Evolutionary conservation across 2,888 invertebrate species (phyloP).

Genomic region (Augochlorella aurata): DNA sequence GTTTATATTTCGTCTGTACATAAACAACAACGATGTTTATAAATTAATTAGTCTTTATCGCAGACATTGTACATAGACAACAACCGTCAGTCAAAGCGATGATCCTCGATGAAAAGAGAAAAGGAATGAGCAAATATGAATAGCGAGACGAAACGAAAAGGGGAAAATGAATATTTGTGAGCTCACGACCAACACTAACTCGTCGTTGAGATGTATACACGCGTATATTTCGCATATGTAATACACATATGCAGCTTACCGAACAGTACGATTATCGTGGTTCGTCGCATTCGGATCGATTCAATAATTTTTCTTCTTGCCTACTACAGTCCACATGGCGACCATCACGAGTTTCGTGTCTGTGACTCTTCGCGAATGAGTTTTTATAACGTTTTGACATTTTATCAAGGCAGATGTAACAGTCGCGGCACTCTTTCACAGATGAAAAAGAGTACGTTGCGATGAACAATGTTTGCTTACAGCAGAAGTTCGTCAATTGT

Average conservation of each 20-base stretch:
- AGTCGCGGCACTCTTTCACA: not conserved
- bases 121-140: not conserved
- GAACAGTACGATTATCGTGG: conserved; percentile 47
- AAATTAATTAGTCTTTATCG: conserved; percentile 65
- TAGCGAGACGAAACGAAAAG: not conserved
- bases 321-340: not conserved
- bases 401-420: conserved; percentile 20
- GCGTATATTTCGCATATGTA: not conserved
- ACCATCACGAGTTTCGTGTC: conserved; percentile 15
- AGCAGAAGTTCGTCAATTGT: not conserved
- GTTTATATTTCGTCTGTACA: conserved; percentile 66
- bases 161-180: conserved; percentile 24
- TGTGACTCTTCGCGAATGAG: not conserved
- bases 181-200: conserved; percentile 38
- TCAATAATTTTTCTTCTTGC: conserved; percentile 13
- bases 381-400: conserved; percentile 42
- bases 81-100: conserved; percentile 49
- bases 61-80: conserved; percentile 60
- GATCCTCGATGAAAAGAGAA: conserved; percentile 13
- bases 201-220: conserved; percentile 32
- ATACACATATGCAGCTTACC: conserved; percentile 36
- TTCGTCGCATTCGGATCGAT: conserved; percentile 35
- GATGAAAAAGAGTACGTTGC: not conserved
- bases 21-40: conserved; percentile 64
- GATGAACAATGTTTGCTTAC: not conserved